Conservation (phyloP, 2,888 invertebrate genomes). For the Tinea trinotella region DNA sequence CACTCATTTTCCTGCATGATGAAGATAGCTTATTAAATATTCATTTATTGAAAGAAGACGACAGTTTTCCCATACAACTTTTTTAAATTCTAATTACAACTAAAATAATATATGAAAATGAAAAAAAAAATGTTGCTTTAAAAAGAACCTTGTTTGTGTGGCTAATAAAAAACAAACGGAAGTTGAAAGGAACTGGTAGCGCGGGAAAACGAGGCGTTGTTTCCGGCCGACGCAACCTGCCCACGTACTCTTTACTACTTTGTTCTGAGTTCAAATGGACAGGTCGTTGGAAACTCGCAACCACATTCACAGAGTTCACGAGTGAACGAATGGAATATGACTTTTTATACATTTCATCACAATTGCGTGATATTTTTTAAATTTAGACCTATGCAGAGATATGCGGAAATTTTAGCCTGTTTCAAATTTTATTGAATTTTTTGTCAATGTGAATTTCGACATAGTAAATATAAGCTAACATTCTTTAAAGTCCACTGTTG, state of each 20-base stretch:
- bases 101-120: no score
- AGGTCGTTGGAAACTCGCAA: constrained; percentile 3
- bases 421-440: no score
- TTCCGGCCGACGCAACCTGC: constrained; percentile 4
- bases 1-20: no score
- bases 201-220: constrained; percentile 5
- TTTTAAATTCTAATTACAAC: no score
- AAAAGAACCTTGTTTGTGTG: constrained; percentile 11
- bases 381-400: no score
- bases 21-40: no score
- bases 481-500: no score
- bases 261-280: constrained; percentile 11
- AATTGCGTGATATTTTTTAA: neutral
- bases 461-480: no score
- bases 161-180: constrained; percentile 13
- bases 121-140: neutral
- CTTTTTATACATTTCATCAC: neutral
- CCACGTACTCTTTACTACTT: neutral
- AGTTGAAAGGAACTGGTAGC: constrained; percentile 5
- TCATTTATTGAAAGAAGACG: no score
- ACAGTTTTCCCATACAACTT: no score
- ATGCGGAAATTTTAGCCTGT: no score
- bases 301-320: neutral
- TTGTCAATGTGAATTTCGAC: no score
- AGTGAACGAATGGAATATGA: neutral